Evolutionary conservation across 2,113 vertebrate genomes (phyloP).

Genomic region (Salvelinus alpinus): DNA sequence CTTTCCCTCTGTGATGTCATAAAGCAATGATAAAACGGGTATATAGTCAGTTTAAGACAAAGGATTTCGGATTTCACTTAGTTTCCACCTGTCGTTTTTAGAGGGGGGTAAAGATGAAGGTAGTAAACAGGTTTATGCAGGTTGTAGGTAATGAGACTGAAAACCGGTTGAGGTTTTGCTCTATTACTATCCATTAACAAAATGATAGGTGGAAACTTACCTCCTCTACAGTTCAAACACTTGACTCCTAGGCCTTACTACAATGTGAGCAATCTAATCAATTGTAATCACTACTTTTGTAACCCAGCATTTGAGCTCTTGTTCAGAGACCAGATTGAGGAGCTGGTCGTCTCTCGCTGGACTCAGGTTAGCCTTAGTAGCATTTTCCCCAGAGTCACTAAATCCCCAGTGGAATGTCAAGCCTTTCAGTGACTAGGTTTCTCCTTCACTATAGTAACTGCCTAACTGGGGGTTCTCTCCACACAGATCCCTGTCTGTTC

Average conservation of each 20-base stretch:
- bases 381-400: constrained; percentile 50
- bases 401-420: constrained; percentile 67
- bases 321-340: constrained; percentile 20
- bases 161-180: background rate
- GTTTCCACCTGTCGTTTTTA: background rate
- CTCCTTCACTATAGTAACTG: constrained; percentile 24
- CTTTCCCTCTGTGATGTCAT: too few relatives aligned
- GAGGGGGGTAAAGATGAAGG: too few relatives aligned
- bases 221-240: background rate
- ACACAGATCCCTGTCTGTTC: constrained; percentile 56
- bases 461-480: constrained; percentile 17
- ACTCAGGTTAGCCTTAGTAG: constrained; percentile 18
- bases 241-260: background rate
- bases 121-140: too few relatives aligned
- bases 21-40: too few relatives aligned
- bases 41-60: background rate
- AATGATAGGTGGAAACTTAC: background rate
- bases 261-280: background rate
- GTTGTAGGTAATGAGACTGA: background rate
- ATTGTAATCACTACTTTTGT: background rate
- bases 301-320: constrained; percentile 12
- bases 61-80: background rate
- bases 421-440: constrained; percentile 59
- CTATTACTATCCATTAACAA: background rate
- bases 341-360: background rate